Base-by-base conservation (phyloP, 2,888 invertebrate species). In the Asteroscopus sphinx region DNA sequence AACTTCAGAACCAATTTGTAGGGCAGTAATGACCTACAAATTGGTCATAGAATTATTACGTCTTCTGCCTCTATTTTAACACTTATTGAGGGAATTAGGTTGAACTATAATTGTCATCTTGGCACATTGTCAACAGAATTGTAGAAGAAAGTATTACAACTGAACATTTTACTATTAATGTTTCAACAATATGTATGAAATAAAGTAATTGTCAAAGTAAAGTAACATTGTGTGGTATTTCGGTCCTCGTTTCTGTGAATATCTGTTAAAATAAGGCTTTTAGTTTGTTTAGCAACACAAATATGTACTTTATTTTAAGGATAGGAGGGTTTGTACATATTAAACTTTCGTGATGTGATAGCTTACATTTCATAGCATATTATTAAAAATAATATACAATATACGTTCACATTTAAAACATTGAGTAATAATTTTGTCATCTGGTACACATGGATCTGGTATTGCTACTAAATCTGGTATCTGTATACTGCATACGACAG, bases 101-200 rank as follows among this genome's bases (percentile, higher is more conserved):
- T 62, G 13, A 69, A 54, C 39, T 69, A 46, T 37, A 46, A 51
- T 30, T 33, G 64, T 37, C 26, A 40, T 12, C 35, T 54, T 65
- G 64, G 65, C 70, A 65, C 25, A 26, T 49, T 35, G 45, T 63
- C 70, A 65, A 69, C 39, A 30, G 26, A 30, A 6, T 60, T 37
- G 11, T 36, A 9, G n/a, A 69, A 33, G 17, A 47, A 60, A 62
- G 33, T 37, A 36, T 67, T 26, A 36, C 21, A 51, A 41, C 28
- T n/a, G 15, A 17, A 16, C 21, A 17, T 3, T 58, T 33, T 40
- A 37, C 32, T 37, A 17, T 21, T 4, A 2, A 28, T 15, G n/a
- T 41, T 35, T 17, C 30, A 11, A 26, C 41, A 42, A 30, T 30
- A 12, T 32, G 16, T 46, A 30, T 39, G 3, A 13, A 32, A 39